Evolutionary conservation across 2,113 vertebrate genomes (phyloP).

Genomic region (Vimba vimba): DNA sequence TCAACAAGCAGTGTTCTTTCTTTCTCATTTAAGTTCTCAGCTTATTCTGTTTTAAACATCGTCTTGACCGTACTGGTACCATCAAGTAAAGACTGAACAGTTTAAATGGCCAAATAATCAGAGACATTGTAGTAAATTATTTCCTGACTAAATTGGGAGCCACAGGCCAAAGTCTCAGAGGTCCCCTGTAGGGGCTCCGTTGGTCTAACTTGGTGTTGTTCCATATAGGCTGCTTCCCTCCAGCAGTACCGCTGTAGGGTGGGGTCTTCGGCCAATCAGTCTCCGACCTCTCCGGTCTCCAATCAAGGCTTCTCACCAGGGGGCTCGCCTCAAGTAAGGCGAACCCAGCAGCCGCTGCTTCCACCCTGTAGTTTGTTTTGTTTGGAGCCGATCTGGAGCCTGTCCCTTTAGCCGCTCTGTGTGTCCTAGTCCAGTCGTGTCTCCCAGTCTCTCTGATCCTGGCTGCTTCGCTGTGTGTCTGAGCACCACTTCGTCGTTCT

Average conservation of each 20-base stretch:
- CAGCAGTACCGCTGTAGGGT: conserved; percentile 99
- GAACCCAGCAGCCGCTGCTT: conserved; percentile 65
- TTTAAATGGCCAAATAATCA: conserved; percentile 2
- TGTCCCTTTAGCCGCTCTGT: conserved; percentile 41
- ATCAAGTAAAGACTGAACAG: neutral
- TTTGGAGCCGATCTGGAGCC: conserved; percentile 40
- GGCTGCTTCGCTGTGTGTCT: conserved; percentile 42
- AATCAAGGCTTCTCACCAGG: conserved; percentile 99
- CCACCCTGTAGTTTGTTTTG: conserved; percentile 55
- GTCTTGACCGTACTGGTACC: neutral
- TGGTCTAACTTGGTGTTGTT: conserved; percentile 74
- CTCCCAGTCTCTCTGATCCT: conserved; percentile 32
- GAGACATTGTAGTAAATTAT: neutral
- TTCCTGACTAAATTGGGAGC: neutral
- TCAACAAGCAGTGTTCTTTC: neutral
- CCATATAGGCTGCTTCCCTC: conserved; percentile 85
- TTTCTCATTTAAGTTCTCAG: neutral
- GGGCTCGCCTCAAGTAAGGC: conserved; percentile 99
- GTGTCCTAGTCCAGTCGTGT: conserved; percentile 37
- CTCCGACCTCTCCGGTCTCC: conserved; percentile 99
- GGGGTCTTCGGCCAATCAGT: conserved; percentile 99
- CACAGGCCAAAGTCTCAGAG: conserved; percentile 22
- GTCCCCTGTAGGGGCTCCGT: conserved; percentile 40
- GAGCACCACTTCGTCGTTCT: conserved; percentile 29
- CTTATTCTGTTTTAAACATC: neutral